phyloP scores from a whole-genome alignment of 2,797 vertebrate genomes.

The Pteronotus mesoamericanus region DNA sequence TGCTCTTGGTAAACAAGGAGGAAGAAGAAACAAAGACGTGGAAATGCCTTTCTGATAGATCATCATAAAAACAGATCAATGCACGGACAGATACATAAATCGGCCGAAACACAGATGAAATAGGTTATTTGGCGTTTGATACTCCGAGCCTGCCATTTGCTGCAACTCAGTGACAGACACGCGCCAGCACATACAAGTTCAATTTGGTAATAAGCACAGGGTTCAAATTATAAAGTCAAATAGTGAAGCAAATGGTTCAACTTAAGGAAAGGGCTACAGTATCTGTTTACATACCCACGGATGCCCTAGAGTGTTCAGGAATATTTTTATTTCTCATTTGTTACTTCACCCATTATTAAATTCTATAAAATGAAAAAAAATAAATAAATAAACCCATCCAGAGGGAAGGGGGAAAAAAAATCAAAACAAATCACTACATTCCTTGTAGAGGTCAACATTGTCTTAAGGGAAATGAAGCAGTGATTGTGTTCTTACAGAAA shows the following conservation, averaged over 20 bases:
- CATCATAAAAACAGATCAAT: background rate
- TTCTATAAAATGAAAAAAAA: conserved; percentile 32
- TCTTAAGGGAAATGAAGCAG: conserved; percentile 31
- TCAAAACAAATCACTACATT: background rate
- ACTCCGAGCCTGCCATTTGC: background rate
- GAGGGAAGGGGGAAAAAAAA: background rate
- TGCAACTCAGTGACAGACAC: background rate
- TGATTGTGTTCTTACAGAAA: conserved; percentile 17
- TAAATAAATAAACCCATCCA: background rate
- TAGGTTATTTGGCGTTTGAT: background rate
- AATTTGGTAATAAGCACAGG: conserved; percentile 52
- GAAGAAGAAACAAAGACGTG: background rate
- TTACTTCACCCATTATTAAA: conserved; percentile 61
- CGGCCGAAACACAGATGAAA: conserved; percentile 4
- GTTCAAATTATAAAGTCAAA: conserved; percentile 72
- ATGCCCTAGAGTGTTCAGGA: conserved; percentile 49
- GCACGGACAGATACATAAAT: background rate
- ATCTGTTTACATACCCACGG: background rate
- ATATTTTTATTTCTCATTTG: conserved; percentile 68
- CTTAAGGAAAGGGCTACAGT: background rate
- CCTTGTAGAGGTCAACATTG: background rate
- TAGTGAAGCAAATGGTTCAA: background rate
- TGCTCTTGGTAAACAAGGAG: background rate
- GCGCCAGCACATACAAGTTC: background rate
- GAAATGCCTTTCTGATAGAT: background rate